These are phyloP conservation scores for Pyrgilauda ruficollis DNA, from an alignment of 2,113 vertebrate genomes.

Conservation along the genomic window DNA sequence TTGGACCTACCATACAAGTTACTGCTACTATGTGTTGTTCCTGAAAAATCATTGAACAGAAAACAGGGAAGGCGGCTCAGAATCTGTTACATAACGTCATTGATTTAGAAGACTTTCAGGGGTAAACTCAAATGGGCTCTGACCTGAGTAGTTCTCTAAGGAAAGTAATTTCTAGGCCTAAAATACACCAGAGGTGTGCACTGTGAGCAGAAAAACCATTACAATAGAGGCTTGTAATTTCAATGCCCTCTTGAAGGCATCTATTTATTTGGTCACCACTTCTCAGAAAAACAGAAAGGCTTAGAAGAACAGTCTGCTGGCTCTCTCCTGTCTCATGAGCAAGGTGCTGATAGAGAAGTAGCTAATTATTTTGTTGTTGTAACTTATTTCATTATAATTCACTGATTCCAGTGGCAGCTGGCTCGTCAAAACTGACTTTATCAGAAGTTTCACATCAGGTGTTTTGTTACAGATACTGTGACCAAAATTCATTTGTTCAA, in stretches of 20 bases:
- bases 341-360: neutral
- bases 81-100: neutral
- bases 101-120: neutral
- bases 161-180: neutral
- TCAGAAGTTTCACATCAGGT: neutral
- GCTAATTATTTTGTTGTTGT: neutral
- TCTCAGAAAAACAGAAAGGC: neutral
- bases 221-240: neutral
- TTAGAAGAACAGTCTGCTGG: neutral
- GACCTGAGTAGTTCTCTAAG: neutral
- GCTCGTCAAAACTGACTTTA: neutral
- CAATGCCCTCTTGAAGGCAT: neutral
- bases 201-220: neutral
- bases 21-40: neutral
- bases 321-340: neutral
- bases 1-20: neutral
- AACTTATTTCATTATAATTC: neutral
- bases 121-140: neutral
- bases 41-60: neutral
- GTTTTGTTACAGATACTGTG: neutral
- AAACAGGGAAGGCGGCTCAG: rapidly evolving
- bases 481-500: conserved; percentile 3
- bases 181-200: neutral
- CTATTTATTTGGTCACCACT: neutral
- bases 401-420: neutral